Evolutionary conservation across 2,888 invertebrate genomes (phyloP), one percentile per base, ranked within the genome.

Genomic region (Gonocerus acuteangulatus): DNA sequence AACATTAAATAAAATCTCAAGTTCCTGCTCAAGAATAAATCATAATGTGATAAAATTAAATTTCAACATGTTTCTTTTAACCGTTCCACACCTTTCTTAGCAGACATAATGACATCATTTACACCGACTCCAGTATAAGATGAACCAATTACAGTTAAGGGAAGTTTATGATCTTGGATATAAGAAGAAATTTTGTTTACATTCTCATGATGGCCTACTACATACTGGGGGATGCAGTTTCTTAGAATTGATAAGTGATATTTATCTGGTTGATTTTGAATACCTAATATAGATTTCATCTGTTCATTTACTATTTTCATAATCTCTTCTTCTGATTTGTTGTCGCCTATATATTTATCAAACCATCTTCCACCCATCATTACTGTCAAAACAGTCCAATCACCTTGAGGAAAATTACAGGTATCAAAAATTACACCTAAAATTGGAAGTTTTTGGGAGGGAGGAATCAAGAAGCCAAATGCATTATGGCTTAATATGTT

Each of bases 281-380:
- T 86, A 7, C 81, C 76, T 56, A 93, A 77, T 70, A 88, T 88
- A n/a, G 75, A 73, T 51, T 75, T 75, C 1, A 87, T 73, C 71
- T 87, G 80, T 44, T 78, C 74, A 18, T 23, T 19, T 6, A 42
- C 32, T 13, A 81, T 67, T 11, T 81, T 76, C 13, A 85, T 73
- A 2, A 92, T 71, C 21, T 79, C 71, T 15, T 82, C 78, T 52
- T 84, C 75, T 2, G 77, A 78, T 0, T 85, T 79, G 71, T 81
- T 75, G n/a, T n/a, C n/a, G 1, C 87, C 87, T 74, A 94, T 91
- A 70, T 83, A 79, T 68, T 88, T 79, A 56, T 87, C 75, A 71
- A 89, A 94, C 92, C 93, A 93, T 67, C 80, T 82, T 1, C 95
- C 95, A 56, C 95, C 95, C 79, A 95, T 84, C 95, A 96, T 95